Conservation (phyloP, 2,888 invertebrate genomes). For the Callyntrura sp. region DNA sequence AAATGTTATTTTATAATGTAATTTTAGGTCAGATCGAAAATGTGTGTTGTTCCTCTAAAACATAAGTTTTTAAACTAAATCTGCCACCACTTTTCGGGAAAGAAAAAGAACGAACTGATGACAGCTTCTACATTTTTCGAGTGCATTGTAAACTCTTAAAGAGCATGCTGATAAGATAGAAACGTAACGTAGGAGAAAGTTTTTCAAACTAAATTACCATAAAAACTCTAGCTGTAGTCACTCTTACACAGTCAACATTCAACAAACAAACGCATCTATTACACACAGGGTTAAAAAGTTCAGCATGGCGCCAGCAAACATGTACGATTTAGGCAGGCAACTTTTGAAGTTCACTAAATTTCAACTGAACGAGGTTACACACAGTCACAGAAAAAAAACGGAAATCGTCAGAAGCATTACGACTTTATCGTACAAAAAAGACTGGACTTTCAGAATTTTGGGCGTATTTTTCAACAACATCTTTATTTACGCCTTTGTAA, state of each 20-base stretch:
- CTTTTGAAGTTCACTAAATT: background rate
- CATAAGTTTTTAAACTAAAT: too few species aligned
- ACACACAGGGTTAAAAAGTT: background rate
- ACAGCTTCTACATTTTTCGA: background rate
- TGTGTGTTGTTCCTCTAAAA: too few species aligned
- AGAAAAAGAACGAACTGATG: background rate
- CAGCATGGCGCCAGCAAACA: background rate
- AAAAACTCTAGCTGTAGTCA: slow-evolving; percentile 8
- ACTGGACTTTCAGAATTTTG: too few species aligned
- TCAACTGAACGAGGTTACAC: background rate
- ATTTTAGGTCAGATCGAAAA: too few species aligned
- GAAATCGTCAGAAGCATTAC: background rate
- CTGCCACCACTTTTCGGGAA: background rate
- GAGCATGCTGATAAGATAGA: background rate
- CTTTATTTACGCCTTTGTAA: too few species aligned
- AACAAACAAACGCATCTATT: background rate
- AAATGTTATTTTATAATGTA: too few species aligned
- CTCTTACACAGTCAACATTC: background rate
- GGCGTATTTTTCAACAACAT: too few species aligned
- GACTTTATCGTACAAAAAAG: too few species aligned
- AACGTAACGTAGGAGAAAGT: slow-evolving; percentile 32
- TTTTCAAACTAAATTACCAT: slow-evolving; percentile 62
- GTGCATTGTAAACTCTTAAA: background rate
- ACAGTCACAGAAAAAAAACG: background rate
- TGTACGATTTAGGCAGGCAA: background rate